Percentiles rank a stretch among this genome's conserved stretches.
phyloP scores from a whole-genome alignment of 2,888 invertebrate genomes.

The Euspilapteryx auroguttella region DNA sequence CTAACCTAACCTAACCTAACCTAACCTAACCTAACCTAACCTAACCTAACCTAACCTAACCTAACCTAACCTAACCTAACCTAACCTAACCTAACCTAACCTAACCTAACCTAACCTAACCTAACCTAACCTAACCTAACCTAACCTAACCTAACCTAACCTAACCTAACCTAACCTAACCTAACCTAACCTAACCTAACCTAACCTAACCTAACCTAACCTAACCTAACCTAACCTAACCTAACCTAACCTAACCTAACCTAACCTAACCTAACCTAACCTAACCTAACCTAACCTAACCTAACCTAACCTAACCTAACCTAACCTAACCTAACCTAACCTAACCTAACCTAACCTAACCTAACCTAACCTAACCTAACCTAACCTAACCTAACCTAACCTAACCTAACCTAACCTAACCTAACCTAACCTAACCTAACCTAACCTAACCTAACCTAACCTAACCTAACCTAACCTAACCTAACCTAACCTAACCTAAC shows the following conservation, averaged over 20 bases:
- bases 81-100: slow-evolving; percentile 12
- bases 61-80: slow-evolving; percentile 11
- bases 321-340: slow-evolving; percentile 6
- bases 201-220: slow-evolving; percentile 9
- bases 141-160: slow-evolving; percentile 8
- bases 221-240: slow-evolving; percentile 7
- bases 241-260: slow-evolving; percentile 8
- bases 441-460: slow-evolving; percentile 6
- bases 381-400: slow-evolving; percentile 9
- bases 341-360: slow-evolving; percentile 8
- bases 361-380: slow-evolving; percentile 7
- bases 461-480: slow-evolving; percentile 6
- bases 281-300: slow-evolving; percentile 7
- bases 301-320: slow-evolving; percentile 7
- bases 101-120: slow-evolving; percentile 9
- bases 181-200: slow-evolving; percentile 9
- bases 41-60: slow-evolving; percentile 8
- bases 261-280: slow-evolving; percentile 8
- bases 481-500: slow-evolving; percentile 5
- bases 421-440: slow-evolving; percentile 5
- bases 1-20: slow-evolving; percentile 9
- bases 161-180: slow-evolving; percentile 9
- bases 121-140: slow-evolving; percentile 9
- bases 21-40: slow-evolving; percentile 11
- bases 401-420: slow-evolving; percentile 6